phyloP scores from a whole-genome alignment of 2,113 vertebrate species.

The Gyps fulvus region DNA sequence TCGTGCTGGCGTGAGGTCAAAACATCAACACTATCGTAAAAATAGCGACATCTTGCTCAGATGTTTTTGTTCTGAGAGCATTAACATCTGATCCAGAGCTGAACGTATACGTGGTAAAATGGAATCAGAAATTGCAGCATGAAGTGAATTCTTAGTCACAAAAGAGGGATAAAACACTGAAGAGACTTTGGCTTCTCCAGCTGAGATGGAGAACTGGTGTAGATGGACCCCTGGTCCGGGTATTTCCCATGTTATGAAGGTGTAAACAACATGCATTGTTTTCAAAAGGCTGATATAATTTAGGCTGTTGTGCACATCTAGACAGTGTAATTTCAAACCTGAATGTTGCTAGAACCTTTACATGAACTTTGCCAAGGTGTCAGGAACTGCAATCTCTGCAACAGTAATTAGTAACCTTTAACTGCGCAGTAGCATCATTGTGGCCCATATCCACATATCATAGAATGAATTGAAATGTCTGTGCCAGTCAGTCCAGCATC shows the following conservation, averaged over 20 bases:
- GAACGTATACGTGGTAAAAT: background rate
- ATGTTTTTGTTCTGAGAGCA: background rate
- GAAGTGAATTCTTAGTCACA: background rate
- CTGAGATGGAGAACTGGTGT: background rate
- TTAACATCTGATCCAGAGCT: background rate
- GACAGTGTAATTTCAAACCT: background rate
- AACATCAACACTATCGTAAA: background rate
- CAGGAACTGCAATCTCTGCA: background rate
- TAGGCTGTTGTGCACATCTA: background rate
- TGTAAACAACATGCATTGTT: background rate
- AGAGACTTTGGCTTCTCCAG: background rate
- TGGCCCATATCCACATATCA: background rate
- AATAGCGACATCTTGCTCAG: background rate
- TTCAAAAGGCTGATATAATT: background rate
- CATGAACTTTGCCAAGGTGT: background rate
- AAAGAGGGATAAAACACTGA: background rate
- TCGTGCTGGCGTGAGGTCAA: conserved; percentile 1
- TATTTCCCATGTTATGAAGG: background rate
- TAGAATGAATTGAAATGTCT: background rate
- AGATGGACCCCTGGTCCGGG: background rate
- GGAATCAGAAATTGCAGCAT: background rate
- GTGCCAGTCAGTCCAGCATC: background rate
- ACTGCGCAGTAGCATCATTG: background rate
- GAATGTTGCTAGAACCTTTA: background rate
- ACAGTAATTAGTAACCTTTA: background rate